Evolutionary conservation across 2,888 invertebrate species (phyloP), one percentile per base, ranked within the genome.

Genomic region (Carcina quercana): DNA sequence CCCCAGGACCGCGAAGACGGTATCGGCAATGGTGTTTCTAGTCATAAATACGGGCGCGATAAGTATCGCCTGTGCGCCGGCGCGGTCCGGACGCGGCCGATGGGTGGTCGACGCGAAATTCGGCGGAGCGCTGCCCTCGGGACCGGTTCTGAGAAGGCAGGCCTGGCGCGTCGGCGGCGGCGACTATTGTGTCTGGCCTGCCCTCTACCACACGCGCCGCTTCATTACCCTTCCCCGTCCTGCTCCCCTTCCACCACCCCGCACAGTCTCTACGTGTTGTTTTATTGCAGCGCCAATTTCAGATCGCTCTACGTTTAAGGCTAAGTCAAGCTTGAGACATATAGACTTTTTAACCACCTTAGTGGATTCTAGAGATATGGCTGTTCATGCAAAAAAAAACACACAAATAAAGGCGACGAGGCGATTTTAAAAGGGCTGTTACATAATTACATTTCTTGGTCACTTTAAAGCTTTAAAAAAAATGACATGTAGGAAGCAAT

Each of bases 101-200:
- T 79, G 80, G 82, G 79, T 80, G 80, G 82, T 78, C 80, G 79
- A 56, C 72, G 78, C 79, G 45, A 83, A 80, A 71, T 82, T 80
- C 79, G 82, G 80, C 78, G 62, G 73, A 70, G 68, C 74, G 65
- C 62, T 65, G 69, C 60, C 63, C 66, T 54, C 54, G 40, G 47
- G 68, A 80, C 82, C 82, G 82, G 82, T 80, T 80, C 80, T 54
- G 50, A 59, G 80, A 80, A 80, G 71, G 72, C 68, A 60, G 69
- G 61, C 58, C 44, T 39, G 35, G 50, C 10, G 55, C 42, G 51
- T 39, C 38, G 37, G 40, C 43, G 62, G 67, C 60, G 72, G 71
- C 74, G 43, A 59, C 67, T 74, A 78, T 82, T 82, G 82, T 76
- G 78, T 80, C 79, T 28, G 28, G 45, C 44, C 43, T 31, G 38